Evolutionary conservation across 2,888 invertebrate genomes (phyloP), one percentile per base, ranked within the genome.

Genomic region (Ernsta delagoae): DNA sequence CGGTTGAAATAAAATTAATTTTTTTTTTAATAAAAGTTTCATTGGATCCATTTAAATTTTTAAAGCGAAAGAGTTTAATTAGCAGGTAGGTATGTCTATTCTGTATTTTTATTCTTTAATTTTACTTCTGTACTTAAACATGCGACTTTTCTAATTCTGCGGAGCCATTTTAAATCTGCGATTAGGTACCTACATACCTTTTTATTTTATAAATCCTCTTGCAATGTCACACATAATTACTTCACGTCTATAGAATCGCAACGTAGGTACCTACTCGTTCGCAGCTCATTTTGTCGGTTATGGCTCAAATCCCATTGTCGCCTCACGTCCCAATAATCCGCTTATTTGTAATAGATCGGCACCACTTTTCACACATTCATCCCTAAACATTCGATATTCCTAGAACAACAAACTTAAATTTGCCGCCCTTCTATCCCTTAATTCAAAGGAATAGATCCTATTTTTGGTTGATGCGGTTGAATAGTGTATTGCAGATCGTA

Each of bases 311-410:
- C 84, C 87, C 77, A 88, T 88, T 85, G 85, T 84, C 74, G 76
- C 74, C 78, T 78, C 89, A 86, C 89, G 87, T 87, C 79, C 75
- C 65, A 2, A 31, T 87, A 89, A 91, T 83, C 90, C 82, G 90
- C 86, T 91, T 91, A 90, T 73, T 68, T 77, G 90, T 89, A 89
- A 90, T 86, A 84, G 88, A 91, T 91, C 87, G 85, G 53, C 61
- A 39, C 77, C 81, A 86, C 86, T 89, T 88, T 83, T 83, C 83
- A 82, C 82, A 68, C 56, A 62, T 67, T 67, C 45, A 11, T 16
- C 57, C 45, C 61, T 61, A 56, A 67, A 54, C 54, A 60, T 67
- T 61, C 54, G 53, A 61, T 56, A 43, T 66, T 54, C 54, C 34
- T 4, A 48, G 11, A 12, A 41, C 12, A 12, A 59, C 43, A 4